A percentile compares a stretch with the other conserved stretches of the same genome.
Evolutionary conservation across 2,113 vertebrate species (phyloP).

Genomic region (Rhinolophus ferrumequinum): DNA sequence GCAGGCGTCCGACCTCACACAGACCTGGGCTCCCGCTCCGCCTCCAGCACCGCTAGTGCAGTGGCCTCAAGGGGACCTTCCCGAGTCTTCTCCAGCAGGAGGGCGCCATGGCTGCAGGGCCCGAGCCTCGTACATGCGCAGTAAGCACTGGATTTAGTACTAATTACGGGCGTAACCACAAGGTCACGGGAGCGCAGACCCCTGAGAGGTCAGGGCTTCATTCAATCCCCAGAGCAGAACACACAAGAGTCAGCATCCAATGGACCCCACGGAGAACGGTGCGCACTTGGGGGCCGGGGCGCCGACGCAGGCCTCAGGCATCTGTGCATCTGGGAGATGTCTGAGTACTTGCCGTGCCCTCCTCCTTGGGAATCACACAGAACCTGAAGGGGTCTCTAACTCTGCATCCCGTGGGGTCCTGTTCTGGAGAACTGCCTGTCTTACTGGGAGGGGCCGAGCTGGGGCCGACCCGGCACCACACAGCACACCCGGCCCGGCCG

Average conservation of each 20-base stretch:
- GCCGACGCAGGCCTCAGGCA: not conserved
- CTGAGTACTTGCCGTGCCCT: not conserved
- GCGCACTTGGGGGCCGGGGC: fast-evolving
- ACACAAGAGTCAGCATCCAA: not conserved
- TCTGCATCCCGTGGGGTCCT: not conserved
- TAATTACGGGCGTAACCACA: not conserved
- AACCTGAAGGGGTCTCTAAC: not conserved
- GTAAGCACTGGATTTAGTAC: not conserved
- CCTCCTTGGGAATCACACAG: not conserved
- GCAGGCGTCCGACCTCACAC: fast-evolving
- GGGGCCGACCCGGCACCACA: too few species aligned
- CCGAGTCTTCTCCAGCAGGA: not conserved
- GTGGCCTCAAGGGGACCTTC: not conserved
- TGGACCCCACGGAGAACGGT: not conserved
- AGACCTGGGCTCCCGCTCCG: not conserved
- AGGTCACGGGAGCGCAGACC: not conserved
- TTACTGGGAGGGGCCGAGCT: not conserved
- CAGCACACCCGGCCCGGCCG: not conserved
- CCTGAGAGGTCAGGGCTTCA: not conserved
- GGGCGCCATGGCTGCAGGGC: fast-evolving
- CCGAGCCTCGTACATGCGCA: not conserved
- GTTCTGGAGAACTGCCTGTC: not conserved
- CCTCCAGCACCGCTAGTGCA: not conserved
- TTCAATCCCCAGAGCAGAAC: not conserved
- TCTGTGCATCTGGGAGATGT: not conserved